These are phyloP conservation scores for Andrena praecox DNA, from an alignment of 2,888 invertebrate species.

Conservation along the genomic window DNA sequence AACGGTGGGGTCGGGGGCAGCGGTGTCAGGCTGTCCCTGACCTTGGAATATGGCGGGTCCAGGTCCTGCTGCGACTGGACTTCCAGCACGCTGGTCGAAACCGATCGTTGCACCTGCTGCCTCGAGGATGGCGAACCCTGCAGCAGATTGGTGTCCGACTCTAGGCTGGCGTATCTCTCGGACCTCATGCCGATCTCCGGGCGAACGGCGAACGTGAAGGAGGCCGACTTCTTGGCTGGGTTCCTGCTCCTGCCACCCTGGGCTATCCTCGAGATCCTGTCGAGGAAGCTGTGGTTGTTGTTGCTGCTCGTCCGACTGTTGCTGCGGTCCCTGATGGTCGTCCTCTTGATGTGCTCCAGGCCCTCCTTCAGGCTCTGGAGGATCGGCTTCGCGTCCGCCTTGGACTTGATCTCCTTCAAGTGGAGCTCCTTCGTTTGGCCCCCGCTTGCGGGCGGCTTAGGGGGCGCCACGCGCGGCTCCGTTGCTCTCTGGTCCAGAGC, in stretches of 20 bases:
- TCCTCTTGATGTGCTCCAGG: conserved; percentile 81
- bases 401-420: conserved; percentile 81
- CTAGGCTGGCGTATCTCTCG: conserved; percentile 82
- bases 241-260: conserved; percentile 81
- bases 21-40: conserved; percentile 82
- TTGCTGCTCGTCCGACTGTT: conserved; percentile 67
- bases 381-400: conserved; percentile 81
- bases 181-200: conserved; percentile 83
- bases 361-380: conserved; percentile 81
- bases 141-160: conserved; percentile 79
- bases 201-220: conserved; percentile 82
- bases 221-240: conserved; percentile 83
- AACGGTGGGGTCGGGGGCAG: conserved; percentile 79
- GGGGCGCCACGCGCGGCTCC: conserved; percentile 81
- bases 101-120: conserved; percentile 81
- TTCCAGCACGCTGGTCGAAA: conserved; percentile 82
- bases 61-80: conserved; percentile 76
- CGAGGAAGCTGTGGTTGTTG: conserved; percentile 78
- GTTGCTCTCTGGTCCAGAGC: conserved; percentile 82
- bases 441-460: conserved; percentile 74
- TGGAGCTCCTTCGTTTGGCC: conserved; percentile 79
- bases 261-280: conserved; percentile 81
- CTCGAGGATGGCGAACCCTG: conserved; percentile 67
- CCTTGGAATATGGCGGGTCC: conserved; percentile 84
- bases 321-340: conserved; percentile 81